phyloP scores from a whole-genome alignment of 2,888 invertebrate species.

The Ptilodon capucinus region DNA sequence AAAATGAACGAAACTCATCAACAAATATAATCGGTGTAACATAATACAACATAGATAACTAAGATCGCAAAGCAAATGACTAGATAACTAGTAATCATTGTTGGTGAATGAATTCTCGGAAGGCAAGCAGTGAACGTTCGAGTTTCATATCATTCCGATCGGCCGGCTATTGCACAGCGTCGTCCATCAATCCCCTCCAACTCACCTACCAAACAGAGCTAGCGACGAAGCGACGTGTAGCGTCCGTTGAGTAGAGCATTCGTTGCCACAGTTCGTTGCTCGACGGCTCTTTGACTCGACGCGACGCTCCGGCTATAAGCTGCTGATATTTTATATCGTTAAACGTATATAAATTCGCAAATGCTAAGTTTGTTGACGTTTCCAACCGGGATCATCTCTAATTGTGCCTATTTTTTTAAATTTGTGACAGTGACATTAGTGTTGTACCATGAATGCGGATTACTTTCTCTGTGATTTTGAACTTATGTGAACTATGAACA shows the following conservation, averaged over 20 bases:
- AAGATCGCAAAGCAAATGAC: conserved; percentile 45
- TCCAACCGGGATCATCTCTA: neutral
- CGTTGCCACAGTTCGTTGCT: neutral
- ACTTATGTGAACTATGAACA: conserved; percentile 5
- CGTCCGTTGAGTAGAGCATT: neutral
- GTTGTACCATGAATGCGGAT: neutral
- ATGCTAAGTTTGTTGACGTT: neutral
- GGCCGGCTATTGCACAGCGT: conserved; percentile 40
- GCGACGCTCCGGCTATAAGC: neutral
- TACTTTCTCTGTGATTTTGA: neutral
- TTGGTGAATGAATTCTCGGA: conserved; percentile 71
- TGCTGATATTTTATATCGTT: neutral
- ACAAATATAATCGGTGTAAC: too few relatives aligned
- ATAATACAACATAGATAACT: conserved; percentile 42
- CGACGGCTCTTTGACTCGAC: too few relatives aligned
- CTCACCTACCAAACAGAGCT: neutral
- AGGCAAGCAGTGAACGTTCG: conserved; percentile 62
- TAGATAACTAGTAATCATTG: conserved; percentile 53
- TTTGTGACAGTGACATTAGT: conserved; percentile 18
- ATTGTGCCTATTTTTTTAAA: conserved; percentile 6
- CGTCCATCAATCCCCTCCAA: conserved; percentile 41
- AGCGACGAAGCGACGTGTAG: neutral
- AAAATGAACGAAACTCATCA: too few relatives aligned
- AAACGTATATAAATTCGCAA: too few relatives aligned
- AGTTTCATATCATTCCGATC: conserved; percentile 43